Base-by-base conservation (phyloP, 2,888 invertebrate species). In the Xestia ashworthii region DNA sequence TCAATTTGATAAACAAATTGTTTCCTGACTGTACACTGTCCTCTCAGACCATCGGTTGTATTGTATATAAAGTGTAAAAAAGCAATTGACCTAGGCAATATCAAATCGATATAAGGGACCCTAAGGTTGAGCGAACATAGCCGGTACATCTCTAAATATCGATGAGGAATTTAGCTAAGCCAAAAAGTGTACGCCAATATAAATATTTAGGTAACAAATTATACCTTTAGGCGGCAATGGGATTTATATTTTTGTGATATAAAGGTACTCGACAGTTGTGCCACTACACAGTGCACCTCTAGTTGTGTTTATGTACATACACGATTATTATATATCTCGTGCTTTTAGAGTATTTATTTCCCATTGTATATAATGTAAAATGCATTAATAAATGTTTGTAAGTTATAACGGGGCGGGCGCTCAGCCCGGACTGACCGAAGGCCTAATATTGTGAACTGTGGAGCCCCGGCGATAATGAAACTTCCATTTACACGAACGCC, bases 341-440 rank as follows among this genome's bases (percentile, higher is more conserved):
- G 94, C 93, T 92, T 94, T 93, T 94, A 93, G 87, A 91, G 91
- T 95, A 96, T 96, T 95, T 96, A 95, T 96, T 96, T 95, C 95
- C 93, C 94, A 93, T 95, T 96, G 96, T 96, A 96, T 95, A 96
- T 96, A 96, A 95, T 95, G 95, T 95, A 93, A 94, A 95, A 94
- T 95, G 85, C 85, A 83, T 88, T 89, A 88, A 81, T 88, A 78
- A 85, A 81, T 84, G 83, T 83, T 82, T 86, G 81, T 90, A 87
- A 90, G 89, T 71, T 84, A 80, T 86, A 83, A 88, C 87, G 90
- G 87, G 90, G 86, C 78, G 90, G 90, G 91, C 89, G 91, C 86
- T 81, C 85, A 83, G 82, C 70, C 72, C 73, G 88, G 86, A 91
- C 91, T 90, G 90, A 92, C 65, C 70, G 73, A 77, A 82, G 92